Evolutionary conservation across 2,113 vertebrate genomes (phyloP), one percentile per base, ranked within the genome.

Genomic region (Sturnira hondurensis): DNA sequence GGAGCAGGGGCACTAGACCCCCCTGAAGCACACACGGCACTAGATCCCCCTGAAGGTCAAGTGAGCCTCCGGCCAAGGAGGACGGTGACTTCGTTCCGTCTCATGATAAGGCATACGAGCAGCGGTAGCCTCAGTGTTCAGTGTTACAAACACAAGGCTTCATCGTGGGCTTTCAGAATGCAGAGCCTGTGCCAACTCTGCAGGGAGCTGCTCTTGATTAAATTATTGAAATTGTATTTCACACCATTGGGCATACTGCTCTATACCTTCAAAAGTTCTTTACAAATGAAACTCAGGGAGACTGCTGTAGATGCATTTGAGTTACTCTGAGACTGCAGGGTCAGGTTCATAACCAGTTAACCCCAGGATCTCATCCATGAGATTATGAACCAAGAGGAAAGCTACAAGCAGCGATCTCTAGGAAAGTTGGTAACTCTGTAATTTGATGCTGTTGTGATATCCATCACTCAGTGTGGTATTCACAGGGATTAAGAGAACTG

Each of bases 11-110:
- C 2, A 33, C 41, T 0, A 20, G 31, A 26, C 28, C 67, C 61
- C 31, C 0, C 0, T 14, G 54, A 2, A n/a, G 43, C 73, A 33
- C 63, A 3, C 13, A 20, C 12, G 2, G 31, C 28, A 33, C 41
- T 0, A 20, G 31, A 26, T 22, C 67, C 61, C 31, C 0, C 0
- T 14, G 54, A 2, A n/a, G 31, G 70, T 45, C 70, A 61, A 28
- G 38, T 1, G 41, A 63, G 33, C 1, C 36, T 80, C 61, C 22
- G 2, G 20, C 67, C 52, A 22, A 24, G 5, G 9, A 20, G 22
- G 24, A 14, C 1, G 22, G 54, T 24, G 56, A 9, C 1, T 43
- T 5, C 31, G 70, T 52, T 16, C 5, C 24, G 20, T 65, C 45
- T 43, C 50, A 9, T 43, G 36, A 31, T 43, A 4, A n/a, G 9